Base-by-base conservation (phyloP, 2,797 vertebrate genomes). In the Amblyraja radiata region DNA sequence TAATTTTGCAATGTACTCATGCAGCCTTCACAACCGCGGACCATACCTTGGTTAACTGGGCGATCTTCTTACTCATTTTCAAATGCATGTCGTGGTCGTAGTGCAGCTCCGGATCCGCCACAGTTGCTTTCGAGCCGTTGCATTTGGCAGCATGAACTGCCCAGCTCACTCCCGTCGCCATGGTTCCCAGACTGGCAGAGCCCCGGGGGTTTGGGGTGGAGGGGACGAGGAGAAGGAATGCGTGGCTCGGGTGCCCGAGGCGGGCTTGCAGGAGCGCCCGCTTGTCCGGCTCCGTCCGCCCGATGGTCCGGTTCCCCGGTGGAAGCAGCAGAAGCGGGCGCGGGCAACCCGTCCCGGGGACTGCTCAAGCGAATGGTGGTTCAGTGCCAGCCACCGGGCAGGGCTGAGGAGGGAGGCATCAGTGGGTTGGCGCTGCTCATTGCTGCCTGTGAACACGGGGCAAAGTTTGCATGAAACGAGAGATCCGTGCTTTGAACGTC, bases 1-100 rank as follows among this genome's bases (percentile, higher is more conserved):
- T 36, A 65, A 68, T 36, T 68, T 68, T 88, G 63, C n/a, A 36
- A 68, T 36, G 11, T 14, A 11, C 61, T 13, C 13, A 63, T 63
- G 28, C 13, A 86, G 5, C 83, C 11, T 86, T 86, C 28, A n/a
- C 61, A 78, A 36, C 32, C n/a, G 1, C 77, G 8, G 61, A 36
- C 3, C 84, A 95, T 97, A 99, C 99, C 98, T 99, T 99, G 10
- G 99, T 99, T 94, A 99, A 98, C 97, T 99, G 99, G 25, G 99
- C 99, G 90, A 99, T 99, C 96, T 99, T 99, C 97, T 99, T 99
- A 96, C 99, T 99, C 98, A 99, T 99, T 96, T 98, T 98, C 94
- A 96, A 81, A 95, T 99, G 98, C 97, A 99, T 97, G 94, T 98
- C 97, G 93, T 96, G 96, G 94, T 95, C 96, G 94, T 97, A 96